Base-by-base conservation (phyloP, 2,888 invertebrate genomes). In the Xestia ashworthii region DNA sequence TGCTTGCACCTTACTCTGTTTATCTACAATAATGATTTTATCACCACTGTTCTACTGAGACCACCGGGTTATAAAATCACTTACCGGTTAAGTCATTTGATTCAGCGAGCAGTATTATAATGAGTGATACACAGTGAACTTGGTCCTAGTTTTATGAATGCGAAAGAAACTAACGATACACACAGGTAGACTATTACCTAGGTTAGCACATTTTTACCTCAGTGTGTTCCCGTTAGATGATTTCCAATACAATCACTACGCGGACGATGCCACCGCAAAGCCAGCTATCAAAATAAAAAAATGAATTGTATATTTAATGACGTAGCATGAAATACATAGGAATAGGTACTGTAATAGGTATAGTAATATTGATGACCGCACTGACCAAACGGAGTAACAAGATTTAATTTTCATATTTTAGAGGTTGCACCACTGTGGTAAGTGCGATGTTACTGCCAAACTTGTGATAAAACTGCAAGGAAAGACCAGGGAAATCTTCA, bases 331-430 rank as follows among this genome's bases (percentile, higher is more conserved):
- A 60, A 60, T 32, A 25, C 8, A 16, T 16, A 60, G 16, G 25
- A 8, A 16, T 16, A 32, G 16, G 25, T 16, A 60, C 19, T 32
- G 9, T 65, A n/a, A 66, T 66, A 58, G n/a, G 8, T 64, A 32
- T 32, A 46, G 1, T 62, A 11, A 67, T 82, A 82, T 78, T 75
- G 78, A 75, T 87, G 78, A 84, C 81, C 79, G 65, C 68, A 78
- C 72, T 46, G 60, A 87, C 83, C 86, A 87, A 89, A 91, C 88
- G 87, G 68, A 81, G 86, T 91, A 93, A 92, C 91, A 91, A 91
- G 92, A 93, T 95, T 95, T 93, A 94, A 95, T 95, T 95, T 95
- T 93, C 94, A 95, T 95, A 95, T 95, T 94, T 94, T 91, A 91
- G 89, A 91, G 92, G 90, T 91, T 93, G 93, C 93, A 92, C 65